Evolutionary conservation across 2,113 vertebrate genomes (phyloP).

Genomic region (Nannospalax galili): DNA sequence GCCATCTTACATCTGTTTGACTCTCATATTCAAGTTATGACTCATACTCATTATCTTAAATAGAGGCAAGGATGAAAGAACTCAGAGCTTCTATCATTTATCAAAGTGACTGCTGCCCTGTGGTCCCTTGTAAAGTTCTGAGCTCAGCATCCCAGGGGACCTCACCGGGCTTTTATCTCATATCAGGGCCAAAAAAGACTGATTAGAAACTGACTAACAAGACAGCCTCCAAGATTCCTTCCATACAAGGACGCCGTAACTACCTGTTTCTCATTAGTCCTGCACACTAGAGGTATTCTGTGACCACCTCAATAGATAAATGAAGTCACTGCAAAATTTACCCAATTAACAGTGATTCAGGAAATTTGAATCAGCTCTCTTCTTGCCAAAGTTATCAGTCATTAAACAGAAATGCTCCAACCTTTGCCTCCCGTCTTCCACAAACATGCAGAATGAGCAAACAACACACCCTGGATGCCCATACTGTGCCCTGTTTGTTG

Average conservation of each 20-base stretch:
- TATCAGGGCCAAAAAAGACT: not conserved
- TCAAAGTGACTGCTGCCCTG: not conserved
- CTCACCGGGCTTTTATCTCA: not conserved
- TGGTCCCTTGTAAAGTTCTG: not conserved
- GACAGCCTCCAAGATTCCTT: not conserved
- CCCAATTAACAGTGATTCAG: not conserved
- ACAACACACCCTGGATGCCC: too few species aligned
- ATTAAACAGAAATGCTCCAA: not conserved
- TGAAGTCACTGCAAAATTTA: not conserved
- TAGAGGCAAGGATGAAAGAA: not conserved
- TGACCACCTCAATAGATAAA: not conserved
- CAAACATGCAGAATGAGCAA: not conserved
- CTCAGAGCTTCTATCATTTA: not conserved
- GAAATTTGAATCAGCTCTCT: not conserved
- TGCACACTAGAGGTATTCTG: not conserved
- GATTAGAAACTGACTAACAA: not conserved
- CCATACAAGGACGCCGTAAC: not conserved
- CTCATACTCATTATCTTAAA: not conserved
- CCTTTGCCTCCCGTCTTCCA: too few species aligned
- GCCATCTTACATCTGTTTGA: not conserved
- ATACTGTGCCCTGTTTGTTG: not conserved
- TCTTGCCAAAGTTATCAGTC: too few species aligned
- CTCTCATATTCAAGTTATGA: too few species aligned
- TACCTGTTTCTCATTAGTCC: not conserved
- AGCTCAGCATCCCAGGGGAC: not conserved